These are phyloP conservation scores for Disparrhopalites patrizii DNA, from an alignment of 2,888 invertebrate species.

Conservation along the genomic window DNA sequence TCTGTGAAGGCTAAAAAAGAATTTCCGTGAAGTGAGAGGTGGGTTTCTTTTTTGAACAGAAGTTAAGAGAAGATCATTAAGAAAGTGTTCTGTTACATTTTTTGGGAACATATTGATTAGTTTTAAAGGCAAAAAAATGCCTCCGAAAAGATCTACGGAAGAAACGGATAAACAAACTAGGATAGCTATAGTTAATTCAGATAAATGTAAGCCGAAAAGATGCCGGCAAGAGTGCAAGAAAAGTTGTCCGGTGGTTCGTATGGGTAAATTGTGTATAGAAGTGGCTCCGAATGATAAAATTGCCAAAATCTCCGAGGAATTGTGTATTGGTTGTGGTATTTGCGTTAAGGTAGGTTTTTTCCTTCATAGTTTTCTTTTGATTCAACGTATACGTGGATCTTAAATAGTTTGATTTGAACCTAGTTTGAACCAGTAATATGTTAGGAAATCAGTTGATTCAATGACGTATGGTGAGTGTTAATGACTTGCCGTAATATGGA, in stretches of 20 bases:
- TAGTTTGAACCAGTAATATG: too few relatives aligned
- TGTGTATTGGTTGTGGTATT: constrained; percentile 99
- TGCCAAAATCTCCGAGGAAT: constrained; percentile 93
- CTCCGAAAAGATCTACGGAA: constrained; percentile 55
- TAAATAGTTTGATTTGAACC: too few relatives aligned
- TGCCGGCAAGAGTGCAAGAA: constrained; percentile 99
- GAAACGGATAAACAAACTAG: constrained; percentile 91
- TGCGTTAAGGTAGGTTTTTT: constrained; percentile 94
- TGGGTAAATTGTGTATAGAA: constrained; percentile 99
- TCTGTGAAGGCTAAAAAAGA: too few relatives aligned
- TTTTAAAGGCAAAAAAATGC: background rate
- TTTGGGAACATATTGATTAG: background rate
- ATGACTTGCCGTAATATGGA: too few relatives aligned
- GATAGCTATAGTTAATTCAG: constrained; percentile 95
- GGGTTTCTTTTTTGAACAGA: too few relatives aligned
- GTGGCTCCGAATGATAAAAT: constrained; percentile 93
- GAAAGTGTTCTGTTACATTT: background rate
- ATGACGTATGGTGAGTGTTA: too few relatives aligned
- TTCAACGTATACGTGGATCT: too few relatives aligned
- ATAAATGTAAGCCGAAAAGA: constrained; percentile 98
- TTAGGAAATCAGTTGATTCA: too few relatives aligned
- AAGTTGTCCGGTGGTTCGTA: constrained; percentile 96
- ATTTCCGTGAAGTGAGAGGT: too few relatives aligned
- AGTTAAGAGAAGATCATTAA: too few relatives aligned
- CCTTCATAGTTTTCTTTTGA: too few relatives aligned